Evolutionary conservation across 1,140 invertebrate species (phyloP).

Genomic region (Drosophila rhopaloa): DNA sequence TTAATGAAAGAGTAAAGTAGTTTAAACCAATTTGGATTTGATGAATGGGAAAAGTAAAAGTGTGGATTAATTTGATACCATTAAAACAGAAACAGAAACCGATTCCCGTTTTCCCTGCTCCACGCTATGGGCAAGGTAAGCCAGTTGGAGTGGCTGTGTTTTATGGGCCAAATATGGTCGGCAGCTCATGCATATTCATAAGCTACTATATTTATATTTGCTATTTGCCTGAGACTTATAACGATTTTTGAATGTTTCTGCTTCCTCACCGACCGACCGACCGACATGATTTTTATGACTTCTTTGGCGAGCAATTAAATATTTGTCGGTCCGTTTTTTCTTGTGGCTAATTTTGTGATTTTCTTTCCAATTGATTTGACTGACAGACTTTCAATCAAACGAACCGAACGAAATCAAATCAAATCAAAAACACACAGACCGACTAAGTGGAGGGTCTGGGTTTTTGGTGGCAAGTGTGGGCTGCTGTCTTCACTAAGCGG

Average conservation of each 20-base stretch:
- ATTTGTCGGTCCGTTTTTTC: conserved; percentile 34
- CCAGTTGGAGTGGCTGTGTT: conserved; percentile 54
- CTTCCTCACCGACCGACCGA: conserved; percentile 3
- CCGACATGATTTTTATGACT: conserved; percentile 52
- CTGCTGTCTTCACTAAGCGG: conserved; percentile 50
- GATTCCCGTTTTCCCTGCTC: conserved; percentile 38
- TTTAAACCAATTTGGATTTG: conserved; percentile 8
- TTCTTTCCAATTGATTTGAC: conserved; percentile 48
- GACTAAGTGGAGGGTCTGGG: conserved; percentile 19
- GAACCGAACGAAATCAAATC: conserved; percentile 31
- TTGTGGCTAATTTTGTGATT: conserved; percentile 14
- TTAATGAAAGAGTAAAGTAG: neutral
- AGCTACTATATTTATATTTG: conserved; percentile 39
- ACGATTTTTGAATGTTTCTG: conserved; percentile 33
- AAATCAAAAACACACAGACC: conserved; percentile 12
- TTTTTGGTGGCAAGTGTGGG: conserved; percentile 36
- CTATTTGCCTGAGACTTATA: conserved; percentile 58
- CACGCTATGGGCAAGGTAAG: conserved; percentile 52
- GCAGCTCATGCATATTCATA: conserved; percentile 70
- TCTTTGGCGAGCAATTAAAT: conserved; percentile 53
- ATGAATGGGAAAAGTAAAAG: conserved; percentile 36
- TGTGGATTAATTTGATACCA: conserved; percentile 35
- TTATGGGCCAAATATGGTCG: conserved; percentile 69
- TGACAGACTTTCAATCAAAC: conserved; percentile 62
- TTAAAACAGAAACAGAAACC: conserved; percentile 34